These are phyloP conservation scores for Clistopyga incitator DNA, from an alignment of 2,888 invertebrate genomes.

Conservation along the genomic window DNA sequence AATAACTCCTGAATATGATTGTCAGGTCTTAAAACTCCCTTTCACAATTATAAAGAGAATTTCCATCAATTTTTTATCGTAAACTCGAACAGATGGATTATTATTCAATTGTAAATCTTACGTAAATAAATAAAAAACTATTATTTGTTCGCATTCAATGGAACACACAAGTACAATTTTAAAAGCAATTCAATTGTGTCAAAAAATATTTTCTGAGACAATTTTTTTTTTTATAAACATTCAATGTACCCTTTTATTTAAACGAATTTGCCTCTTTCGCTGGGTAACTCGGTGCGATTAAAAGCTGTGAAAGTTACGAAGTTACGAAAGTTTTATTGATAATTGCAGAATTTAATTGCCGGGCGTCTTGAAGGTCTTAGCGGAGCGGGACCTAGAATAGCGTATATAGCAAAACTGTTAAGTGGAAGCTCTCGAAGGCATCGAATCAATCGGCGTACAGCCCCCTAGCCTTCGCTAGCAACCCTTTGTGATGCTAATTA, in stretches of 20 bases:
- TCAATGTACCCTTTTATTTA: not conserved
- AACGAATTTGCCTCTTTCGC: not conserved
- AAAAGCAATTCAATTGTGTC: no score
- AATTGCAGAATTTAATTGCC: not conserved
- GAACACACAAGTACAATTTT: no score
- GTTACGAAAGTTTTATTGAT: slow-evolving; percentile 22
- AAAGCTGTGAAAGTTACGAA: not conserved
- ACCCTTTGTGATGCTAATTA: slow-evolving; percentile 81
- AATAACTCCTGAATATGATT: no score
- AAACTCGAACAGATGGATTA: no score
- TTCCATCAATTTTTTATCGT: no score
- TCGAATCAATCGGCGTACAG: slow-evolving; percentile 71
- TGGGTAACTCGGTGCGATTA: not conserved
- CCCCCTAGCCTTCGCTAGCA: slow-evolving; percentile 61
- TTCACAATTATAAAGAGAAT: no score
- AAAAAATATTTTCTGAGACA: no score
- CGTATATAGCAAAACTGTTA: not conserved
- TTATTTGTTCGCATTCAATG: no score
- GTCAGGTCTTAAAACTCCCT: no score
- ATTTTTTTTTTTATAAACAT: no score
- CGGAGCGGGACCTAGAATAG: not conserved
- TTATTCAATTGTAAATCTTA: no score
- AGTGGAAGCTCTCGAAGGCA: slow-evolving; percentile 24
- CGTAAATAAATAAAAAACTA: no score
- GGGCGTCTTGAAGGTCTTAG: slow-evolving; percentile 16